Base-by-base conservation (phyloP, 2,113 vertebrate genomes). In the Crotalus horridus region DNA sequence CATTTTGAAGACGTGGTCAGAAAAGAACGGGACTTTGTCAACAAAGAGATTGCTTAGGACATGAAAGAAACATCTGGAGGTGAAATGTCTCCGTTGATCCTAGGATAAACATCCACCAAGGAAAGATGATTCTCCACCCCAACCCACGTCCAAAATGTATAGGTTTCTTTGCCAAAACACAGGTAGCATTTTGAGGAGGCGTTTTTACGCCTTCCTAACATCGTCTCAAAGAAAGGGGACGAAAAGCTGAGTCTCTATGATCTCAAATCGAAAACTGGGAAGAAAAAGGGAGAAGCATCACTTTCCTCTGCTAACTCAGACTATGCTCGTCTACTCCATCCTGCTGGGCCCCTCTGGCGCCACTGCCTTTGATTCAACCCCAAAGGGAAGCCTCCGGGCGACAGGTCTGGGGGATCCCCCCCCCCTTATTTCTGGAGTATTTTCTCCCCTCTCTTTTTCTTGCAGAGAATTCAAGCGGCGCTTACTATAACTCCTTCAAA, bases 171-270 rank as follows among this genome's bases (percentile, higher is more conserved):
- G 15, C n/a, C n/a, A 20, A 81, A 81, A 81, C 15, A 81, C 69
- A 20, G 6, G 6, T 15, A 13, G 0, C 12, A 1, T 39, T 39
- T 39, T 0, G 39, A 39, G 11, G 29, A n/a, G 12, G 15, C 0
- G 15, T 39, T 81, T 74, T 39, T 20, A 7, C 6, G 20, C 69
- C 15, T 39, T 39, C 7, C n/a, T 74, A 55, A 55, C 54, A 0
- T 17, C 17, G 15, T 20, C 69, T 81, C 15, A 81, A 39, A 81
- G 15, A 20, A 81, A 81, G 6, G 33, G 15, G 15, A 9, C 8
- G 69, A 17, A 81, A 81, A 2, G 69, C 69, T 21, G 6, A 74
- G 7, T 74, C n/a, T 33, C 13, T 74, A 17, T 1, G 6, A 39
- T 81, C 69, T 81, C 15, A 81, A 20, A 81, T 0, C 20, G n/a